phyloP scores from a whole-genome alignment of 2,888 invertebrate species.

The Drosophila pegasa region DNA sequence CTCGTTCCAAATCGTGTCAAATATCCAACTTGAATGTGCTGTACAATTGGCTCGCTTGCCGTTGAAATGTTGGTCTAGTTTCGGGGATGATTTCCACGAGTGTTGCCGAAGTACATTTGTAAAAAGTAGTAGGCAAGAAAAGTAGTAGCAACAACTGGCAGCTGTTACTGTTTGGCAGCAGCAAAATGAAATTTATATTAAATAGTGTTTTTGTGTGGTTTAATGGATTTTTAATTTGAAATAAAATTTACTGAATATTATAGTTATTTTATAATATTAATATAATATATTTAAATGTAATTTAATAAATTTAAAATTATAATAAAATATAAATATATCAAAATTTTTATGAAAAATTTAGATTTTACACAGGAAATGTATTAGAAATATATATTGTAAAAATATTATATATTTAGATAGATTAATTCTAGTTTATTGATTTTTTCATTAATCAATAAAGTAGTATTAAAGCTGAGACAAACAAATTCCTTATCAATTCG shows the following conservation, averaged over 20 bases:
- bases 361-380: too few relatives aligned
- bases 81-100: slow-evolving; percentile 63
- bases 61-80: slow-evolving; percentile 55
- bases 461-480: background rate
- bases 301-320: too few relatives aligned
- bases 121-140: slow-evolving; percentile 23
- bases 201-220: too few relatives aligned
- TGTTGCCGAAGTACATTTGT: slow-evolving; percentile 48
- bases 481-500: background rate
- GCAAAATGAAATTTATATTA: too few relatives aligned
- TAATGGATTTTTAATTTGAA: background rate
- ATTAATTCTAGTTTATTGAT: too few relatives aligned
- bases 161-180: background rate
- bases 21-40: slow-evolving; percentile 39
- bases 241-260: background rate
- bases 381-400: too few relatives aligned
- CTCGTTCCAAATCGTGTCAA: slow-evolving; percentile 82
- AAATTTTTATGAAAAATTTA: too few relatives aligned
- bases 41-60: background rate
- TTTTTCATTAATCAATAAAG: too few relatives aligned
- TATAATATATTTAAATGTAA: too few relatives aligned
- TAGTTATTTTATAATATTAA: too few relatives aligned
- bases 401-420: too few relatives aligned
- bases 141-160: slow-evolving; percentile 9
- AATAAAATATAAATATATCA: too few relatives aligned